phyloP scores from a whole-genome alignment of 1,140 invertebrate genomes.

The Scaptomyza hsui region DNA sequence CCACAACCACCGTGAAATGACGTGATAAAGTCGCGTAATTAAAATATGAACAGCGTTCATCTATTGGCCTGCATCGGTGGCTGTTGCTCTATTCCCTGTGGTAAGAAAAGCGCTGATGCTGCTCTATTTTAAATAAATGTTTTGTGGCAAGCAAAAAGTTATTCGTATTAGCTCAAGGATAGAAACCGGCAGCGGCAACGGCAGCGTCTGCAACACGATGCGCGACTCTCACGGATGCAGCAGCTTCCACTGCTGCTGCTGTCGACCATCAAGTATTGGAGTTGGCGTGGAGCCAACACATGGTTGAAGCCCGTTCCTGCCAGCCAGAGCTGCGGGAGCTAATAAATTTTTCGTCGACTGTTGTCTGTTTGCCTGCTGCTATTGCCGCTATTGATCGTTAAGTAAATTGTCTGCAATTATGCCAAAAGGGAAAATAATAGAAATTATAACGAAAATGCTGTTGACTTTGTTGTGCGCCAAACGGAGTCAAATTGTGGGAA shows the following conservation, averaged over 20 bases:
- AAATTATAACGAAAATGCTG: constrained; percentile 81
- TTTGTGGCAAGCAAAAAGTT: constrained; percentile 71
- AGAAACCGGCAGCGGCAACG: constrained; percentile 57
- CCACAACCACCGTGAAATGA: constrained; percentile 63
- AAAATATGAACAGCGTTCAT: constrained; percentile 79
- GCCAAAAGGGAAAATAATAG: constrained; percentile 83
- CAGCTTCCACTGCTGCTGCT: constrained; percentile 29
- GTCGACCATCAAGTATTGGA: constrained; percentile 42
- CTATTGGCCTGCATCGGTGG: constrained; percentile 43
- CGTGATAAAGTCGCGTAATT: constrained; percentile 79
- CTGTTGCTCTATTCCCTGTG: constrained; percentile 45
- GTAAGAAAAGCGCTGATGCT: constrained; percentile 56
- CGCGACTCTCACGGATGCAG: constrained; percentile 70
- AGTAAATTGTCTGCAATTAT: constrained; percentile 83
- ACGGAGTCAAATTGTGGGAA: constrained; percentile 63
- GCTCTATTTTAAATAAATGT: constrained; percentile 81
- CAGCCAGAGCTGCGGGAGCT: constrained; percentile 71
- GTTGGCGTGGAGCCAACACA: constrained; percentile 67
- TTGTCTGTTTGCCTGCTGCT: constrained; percentile 67
- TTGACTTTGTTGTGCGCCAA: constrained; percentile 66
- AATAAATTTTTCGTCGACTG: constrained; percentile 75
- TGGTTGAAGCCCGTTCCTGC: constrained; percentile 41
- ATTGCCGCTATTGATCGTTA: constrained; percentile 82
- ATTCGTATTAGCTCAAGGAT: constrained; percentile 72
- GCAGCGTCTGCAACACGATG: constrained; percentile 54